Base-by-base conservation (phyloP, 1,140 invertebrate species). In the Paramacrobiotus metropolitanus region DNA sequence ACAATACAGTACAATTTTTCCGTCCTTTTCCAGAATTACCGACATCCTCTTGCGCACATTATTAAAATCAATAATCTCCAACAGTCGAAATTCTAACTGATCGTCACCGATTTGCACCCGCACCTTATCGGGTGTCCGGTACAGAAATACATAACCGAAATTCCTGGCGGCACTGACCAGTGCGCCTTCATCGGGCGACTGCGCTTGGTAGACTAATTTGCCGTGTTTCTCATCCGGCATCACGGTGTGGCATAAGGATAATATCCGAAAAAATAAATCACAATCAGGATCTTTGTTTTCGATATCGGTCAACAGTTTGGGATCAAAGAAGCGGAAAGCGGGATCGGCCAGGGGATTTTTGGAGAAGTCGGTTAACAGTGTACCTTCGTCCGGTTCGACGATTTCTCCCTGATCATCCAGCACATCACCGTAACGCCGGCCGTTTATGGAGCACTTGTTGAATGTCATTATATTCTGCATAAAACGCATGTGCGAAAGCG, bases 221-320 rank as follows among this genome's bases (percentile, higher is more conserved):
- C 65, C 61, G n/a, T 29, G 73, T 44, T 78, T 70, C 65, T 79
- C 79, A 71, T 98, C 93, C 0, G 94, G 93, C 62, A 99, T 94
- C 30, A 98, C 93, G 1, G 94, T 98, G 73, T 98, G 94, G 76
- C 94, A 98, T 31, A 96, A 85, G 2, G 92, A 83, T 68, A 98
- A 74, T 70, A 96, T 78, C 1, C 83, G 82, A 67, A 98, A 79
- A 72, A 95, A 89, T 70, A 92, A 86, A 62, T 78, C 71, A 62
- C 91, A 80, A 61, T 59, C 60, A 28, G 65, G 59, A 2, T 62
- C 61, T n/a, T 60, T 59, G 48, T 21, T 55, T 59, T 70, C 21
- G 29, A 48, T 9, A 21, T 30, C 21, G 20, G 44, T 34, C 62
- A 21, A 30, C 24, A 63, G 55, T 15, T 31, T 62, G 20, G 29